These are phyloP conservation scores for Malurus leucopterus DNA, from an alignment of 2,797 vertebrate genomes.

Conservation along the genomic window DNA sequence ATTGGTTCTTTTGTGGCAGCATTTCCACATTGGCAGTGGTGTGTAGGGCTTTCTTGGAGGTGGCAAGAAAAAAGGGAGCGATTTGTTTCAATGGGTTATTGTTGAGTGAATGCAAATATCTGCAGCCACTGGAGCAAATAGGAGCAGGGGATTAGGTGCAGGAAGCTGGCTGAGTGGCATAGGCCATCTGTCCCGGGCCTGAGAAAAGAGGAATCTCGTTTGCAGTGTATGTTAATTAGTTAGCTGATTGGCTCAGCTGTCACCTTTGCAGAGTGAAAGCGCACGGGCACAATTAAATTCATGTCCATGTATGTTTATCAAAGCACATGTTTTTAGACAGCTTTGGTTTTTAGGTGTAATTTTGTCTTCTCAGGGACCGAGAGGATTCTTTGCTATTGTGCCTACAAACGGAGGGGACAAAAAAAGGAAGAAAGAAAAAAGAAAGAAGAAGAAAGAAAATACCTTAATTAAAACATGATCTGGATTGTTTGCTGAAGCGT, in stretches of 20 bases:
- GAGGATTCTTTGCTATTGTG: constrained; percentile 36
- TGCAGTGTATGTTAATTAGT: constrained; percentile 71
- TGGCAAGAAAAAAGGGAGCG: constrained; percentile 52
- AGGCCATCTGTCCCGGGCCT: constrained; percentile 70
- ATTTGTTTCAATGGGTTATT: constrained; percentile 67
- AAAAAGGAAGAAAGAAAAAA: neutral
- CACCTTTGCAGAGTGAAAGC: constrained; percentile 57
- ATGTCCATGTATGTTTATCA: constrained; percentile 51
- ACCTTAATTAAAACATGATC: constrained; percentile 61
- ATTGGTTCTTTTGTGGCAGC: constrained; percentile 44
- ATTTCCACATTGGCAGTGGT: constrained; percentile 38
- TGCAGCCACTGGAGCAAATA: constrained; percentile 63
- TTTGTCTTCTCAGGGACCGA: constrained; percentile 25
- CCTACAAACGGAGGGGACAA: neutral
- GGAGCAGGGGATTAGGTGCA: constrained; percentile 58
- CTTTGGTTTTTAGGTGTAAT: constrained; percentile 31
- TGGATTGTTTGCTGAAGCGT: constrained; percentile 52
- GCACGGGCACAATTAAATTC: constrained; percentile 46
- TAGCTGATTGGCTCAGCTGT: constrained; percentile 66
- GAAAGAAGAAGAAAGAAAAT: constrained; percentile 21
- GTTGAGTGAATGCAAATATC: constrained; percentile 69
- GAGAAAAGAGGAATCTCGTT: constrained; percentile 68
- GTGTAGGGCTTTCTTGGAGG: constrained; percentile 43
- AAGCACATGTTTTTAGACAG: constrained; percentile 30
- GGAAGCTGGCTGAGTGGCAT: constrained; percentile 67